Percentiles rank a stretch among this genome's conserved stretches.
phyloP scores from a whole-genome alignment of 2,797 vertebrate species.

The Schizopygopsis pylzovi region DNA sequence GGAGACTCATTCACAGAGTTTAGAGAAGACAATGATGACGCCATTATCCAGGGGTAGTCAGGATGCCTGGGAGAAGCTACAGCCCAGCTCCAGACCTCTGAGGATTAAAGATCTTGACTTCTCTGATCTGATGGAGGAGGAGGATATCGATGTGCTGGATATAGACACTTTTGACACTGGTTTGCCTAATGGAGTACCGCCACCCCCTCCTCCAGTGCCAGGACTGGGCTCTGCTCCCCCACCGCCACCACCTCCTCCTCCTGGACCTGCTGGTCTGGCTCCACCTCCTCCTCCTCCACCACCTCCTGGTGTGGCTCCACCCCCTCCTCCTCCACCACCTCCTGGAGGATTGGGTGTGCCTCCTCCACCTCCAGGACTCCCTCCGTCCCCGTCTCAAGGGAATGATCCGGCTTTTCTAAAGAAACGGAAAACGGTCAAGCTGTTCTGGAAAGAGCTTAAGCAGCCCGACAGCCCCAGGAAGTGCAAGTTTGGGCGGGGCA shows the following conservation, averaged over 20 bases:
- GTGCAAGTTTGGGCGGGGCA: constrained; percentile 86
- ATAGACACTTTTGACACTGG: constrained; percentile 69
- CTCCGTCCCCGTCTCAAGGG: constrained; percentile 49
- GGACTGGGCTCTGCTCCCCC: constrained; percentile 56
- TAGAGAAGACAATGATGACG: constrained; percentile 78
- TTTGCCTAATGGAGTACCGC: constrained; percentile 60
- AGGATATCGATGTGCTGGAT: constrained; percentile 89
- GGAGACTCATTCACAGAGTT: constrained; percentile 76
- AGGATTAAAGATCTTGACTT: constrained; percentile 96
- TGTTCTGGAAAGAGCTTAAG: constrained; percentile 96
- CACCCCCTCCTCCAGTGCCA: constrained; percentile 47
- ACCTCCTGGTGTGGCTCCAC: constrained; percentile 56
- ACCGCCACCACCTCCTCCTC: constrained; percentile 54
- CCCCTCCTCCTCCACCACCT: constrained; percentile 57
- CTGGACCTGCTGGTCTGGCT: constrained; percentile 48
- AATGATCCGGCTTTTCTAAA: constrained; percentile 61
- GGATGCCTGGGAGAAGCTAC: constrained; percentile 78
- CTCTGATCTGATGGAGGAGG: constrained; percentile 93
- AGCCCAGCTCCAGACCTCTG: constrained; percentile 74
- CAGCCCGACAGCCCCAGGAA: constrained; percentile 74
- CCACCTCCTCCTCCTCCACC: constrained; percentile 50
- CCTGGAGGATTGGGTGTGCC: constrained; percentile 15
- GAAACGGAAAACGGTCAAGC: constrained; percentile 93
- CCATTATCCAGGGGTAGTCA: constrained; percentile 73
- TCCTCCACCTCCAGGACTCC: constrained; percentile 54